Evolutionary conservation across 1,140 invertebrate species (phyloP), one percentile per base, ranked within the genome.

Genomic region (Megathymus violae): DNA sequence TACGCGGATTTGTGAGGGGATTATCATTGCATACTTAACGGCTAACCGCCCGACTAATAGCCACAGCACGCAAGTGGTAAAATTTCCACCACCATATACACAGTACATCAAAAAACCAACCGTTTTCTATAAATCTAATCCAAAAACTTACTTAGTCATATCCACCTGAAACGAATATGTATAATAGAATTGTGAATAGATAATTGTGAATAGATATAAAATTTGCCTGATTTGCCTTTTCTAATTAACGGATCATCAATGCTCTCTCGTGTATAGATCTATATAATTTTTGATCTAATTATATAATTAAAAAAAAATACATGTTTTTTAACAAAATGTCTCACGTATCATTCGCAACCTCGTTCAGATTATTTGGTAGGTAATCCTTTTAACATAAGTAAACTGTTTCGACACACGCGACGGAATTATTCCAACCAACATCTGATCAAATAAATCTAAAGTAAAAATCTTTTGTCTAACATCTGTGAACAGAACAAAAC

Each of bases 381-480:
- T 58, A 58, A 58, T 64, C 62, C 71, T 46, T 69, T 64, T 69
- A 59, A 52, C 52, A 65, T 70, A 71, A 58, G 51, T 51, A 70
- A 78, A 73, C 69, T 59, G 41, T 71, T 71, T 71, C 51, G 69
- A 76, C 69, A 77, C 70, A 62, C 64, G 58, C 62, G 38, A 63
- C 68, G 34, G 69, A 74, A 74, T 69, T 67, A 73, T 69, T 68
- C 54, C 62, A 72, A 69, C 70, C 67, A 63, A 80, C 86, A 89
- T 69, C 82, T 89, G 86, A 79, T 78, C 76, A 85, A 89, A 89
- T 79, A 89, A 87, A 89, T 89, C 84, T 82, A 85, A 78, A 69
- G 63, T 58, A 65, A 64, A 68, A 71, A 71, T 69, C 78, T 79
- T 83, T 85, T 83, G 78, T 82, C 67, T 72, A 41, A 47, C 50